Percentiles rank a stretch among this genome's conserved stretches.
Conservation (phyloP, 2,888 invertebrate species). For the Desoria tigrina region DNA sequence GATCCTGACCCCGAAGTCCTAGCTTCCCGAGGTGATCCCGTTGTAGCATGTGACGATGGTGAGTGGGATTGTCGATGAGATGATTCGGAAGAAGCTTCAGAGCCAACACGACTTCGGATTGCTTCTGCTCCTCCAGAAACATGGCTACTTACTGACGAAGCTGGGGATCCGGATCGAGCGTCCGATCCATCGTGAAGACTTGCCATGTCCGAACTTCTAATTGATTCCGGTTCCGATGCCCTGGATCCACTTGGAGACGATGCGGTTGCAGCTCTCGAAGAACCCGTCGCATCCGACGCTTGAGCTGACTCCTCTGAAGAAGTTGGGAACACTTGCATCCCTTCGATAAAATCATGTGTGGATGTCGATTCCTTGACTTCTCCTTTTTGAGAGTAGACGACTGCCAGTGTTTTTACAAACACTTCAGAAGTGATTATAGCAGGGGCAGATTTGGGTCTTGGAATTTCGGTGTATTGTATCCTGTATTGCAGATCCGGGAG, state of each 20-base stretch:
- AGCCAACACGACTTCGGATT: constrained; percentile 3
- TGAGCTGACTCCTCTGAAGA: constrained; percentile 40
- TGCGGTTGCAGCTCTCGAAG: background rate
- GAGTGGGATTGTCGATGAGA: background rate
- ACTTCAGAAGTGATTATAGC: constrained; percentile 53
- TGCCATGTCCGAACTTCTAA: background rate
- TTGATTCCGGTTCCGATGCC: background rate
- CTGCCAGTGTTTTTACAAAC: constrained; percentile 51
- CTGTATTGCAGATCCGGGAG: constrained; percentile 52
- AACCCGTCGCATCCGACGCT: constrained; percentile 26
- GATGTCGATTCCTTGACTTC: constrained; percentile 30
- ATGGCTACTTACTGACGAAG: constrained; percentile 5
- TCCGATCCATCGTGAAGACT: background rate
- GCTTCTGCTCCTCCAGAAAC: background rate
- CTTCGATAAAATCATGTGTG: constrained; percentile 24
- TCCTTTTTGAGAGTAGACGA: constrained; percentile 46
- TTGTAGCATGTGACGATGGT: constrained; percentile 14
- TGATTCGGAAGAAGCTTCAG: constrained; percentile 7
- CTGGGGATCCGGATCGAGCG: background rate
- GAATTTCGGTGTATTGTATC: constrained; percentile 49
- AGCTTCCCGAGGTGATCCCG: too few species aligned
- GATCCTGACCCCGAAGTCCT: background rate
- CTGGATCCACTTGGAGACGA: background rate
- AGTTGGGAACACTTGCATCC: constrained; percentile 15
- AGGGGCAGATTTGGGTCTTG: constrained; percentile 51